These are phyloP conservation scores for Erethizon dorsatum DNA, from an alignment of 2,797 vertebrate species.

Conservation along the genomic window DNA sequence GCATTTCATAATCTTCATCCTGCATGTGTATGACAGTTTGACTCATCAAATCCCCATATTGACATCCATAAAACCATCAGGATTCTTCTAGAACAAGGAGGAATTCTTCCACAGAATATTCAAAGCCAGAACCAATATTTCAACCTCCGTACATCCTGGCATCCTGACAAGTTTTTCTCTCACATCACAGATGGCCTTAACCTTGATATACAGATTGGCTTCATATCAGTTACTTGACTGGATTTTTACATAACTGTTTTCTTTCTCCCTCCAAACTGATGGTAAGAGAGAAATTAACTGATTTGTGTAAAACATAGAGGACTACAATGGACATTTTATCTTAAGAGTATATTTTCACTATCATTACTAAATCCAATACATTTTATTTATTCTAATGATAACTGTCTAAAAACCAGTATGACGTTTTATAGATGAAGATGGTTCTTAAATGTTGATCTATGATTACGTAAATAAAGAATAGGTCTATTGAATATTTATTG, in stretches of 20 bases:
- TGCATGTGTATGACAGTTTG: slow-evolving; percentile 91
- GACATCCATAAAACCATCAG: slow-evolving; percentile 95
- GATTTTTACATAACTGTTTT: slow-evolving; percentile 48
- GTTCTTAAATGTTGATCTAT: slow-evolving; percentile 39
- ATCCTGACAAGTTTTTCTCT: slow-evolving; percentile 94
- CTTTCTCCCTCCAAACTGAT: slow-evolving; percentile 34
- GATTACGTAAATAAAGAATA: slow-evolving; percentile 26
- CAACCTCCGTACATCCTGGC: slow-evolving; percentile 94
- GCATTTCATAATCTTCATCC: slow-evolving; percentile 92
- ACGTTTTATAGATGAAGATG: slow-evolving; percentile 37
- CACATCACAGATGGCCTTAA: slow-evolving; percentile 94
- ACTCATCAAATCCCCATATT: slow-evolving; percentile 89
- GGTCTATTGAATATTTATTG: neutral
- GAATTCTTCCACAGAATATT: slow-evolving; percentile 93
- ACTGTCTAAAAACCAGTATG: neutral
- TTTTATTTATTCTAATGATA: slow-evolving; percentile 62
- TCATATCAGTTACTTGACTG: slow-evolving; percentile 92
- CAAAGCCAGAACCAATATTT: slow-evolving; percentile 90
- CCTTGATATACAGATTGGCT: slow-evolving; percentile 96
- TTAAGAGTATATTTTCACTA: slow-evolving; percentile 44
- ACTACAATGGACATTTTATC: slow-evolving; percentile 51
- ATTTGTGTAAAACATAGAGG: slow-evolving; percentile 30
- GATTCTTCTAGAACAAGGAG: slow-evolving; percentile 93
- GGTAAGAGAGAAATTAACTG: slow-evolving; percentile 36
- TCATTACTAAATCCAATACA: slow-evolving; percentile 14